Base-by-base conservation (phyloP, 2,888 invertebrate species). In the Pyralis farinalis region DNA sequence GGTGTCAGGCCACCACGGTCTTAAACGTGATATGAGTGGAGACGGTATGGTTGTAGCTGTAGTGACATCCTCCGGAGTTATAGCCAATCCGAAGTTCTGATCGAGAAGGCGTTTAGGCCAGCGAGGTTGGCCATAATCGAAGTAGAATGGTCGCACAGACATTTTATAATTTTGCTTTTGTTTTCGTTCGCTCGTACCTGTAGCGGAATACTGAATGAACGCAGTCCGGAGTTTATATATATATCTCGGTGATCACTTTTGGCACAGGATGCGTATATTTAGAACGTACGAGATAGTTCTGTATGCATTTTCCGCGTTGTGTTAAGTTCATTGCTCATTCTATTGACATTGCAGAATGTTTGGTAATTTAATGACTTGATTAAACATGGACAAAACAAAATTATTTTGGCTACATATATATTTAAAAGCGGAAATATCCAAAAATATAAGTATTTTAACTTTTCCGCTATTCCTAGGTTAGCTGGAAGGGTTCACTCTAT, bases 1-100 rank as follows among this genome's bases (percentile, higher is more conserved):
- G 4, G 84, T 74, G 49, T 83, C 90, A 0, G 72, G 74, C 70
- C 83, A 85, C 71, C 88, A 90, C 1, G 74, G 68, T 38, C 66
- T 68, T 11, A 67, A 49, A 1, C 70, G 61, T 1, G 80, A 58
- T 1, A 71, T 37, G 9, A 80, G 38, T 6, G 39, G 39, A 9
- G 33, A 33, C 0, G 79, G 80, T 29, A 66, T 74, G 0, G 71
- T 60, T 0, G 70, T 66, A 0, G 76, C 78, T 1, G 66, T 48
- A 25, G 71, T 38, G 0, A 84, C 57, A 34, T 90, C 90, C 32
- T 83, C 79, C 5, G 85, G 78, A 5, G 80, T 79, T 9, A 90
- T 50, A 0, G 84, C 69, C 1, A 86, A 60, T 0, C 90, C 84
- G 40, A 85, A 84, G 43, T 75, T 81, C 50, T 90, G 90, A 43